Evolutionary conservation across 2,888 invertebrate genomes (phyloP), one percentile per base, ranked within the genome.

Genomic region (Sinohyriopsis cumingii): DNA sequence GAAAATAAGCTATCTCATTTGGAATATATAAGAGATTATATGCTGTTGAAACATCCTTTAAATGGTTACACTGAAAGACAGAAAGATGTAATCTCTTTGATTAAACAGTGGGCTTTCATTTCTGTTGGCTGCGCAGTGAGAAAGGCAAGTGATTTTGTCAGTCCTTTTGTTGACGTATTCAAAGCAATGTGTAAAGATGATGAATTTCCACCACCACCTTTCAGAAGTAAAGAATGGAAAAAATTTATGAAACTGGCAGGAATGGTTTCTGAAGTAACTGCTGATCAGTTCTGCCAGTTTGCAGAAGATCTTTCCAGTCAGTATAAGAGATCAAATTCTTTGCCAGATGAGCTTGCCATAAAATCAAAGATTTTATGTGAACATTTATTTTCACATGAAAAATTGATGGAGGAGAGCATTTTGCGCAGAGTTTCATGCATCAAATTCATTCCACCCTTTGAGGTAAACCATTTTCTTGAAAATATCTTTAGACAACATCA

Each of bases 111-210:
- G 12, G 57, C 55, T 6, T 69, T 72, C 22, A 69, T 75, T n/a
- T 20, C 22, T 12, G 60, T 62, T 45, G 72, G 76, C 55, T 80
- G 78, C 7, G 67, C 55, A 5, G 68, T 76, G 28, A 63, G 68
- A 56, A 67, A 65, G 25, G 84, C 81, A 5, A 65, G 59, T 54
- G 73, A 77, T 20, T 84, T 84, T 61, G 82, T 78, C 68, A 79
- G 82, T 66, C 78, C 77, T 0, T 66, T 76, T 18, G 73, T 77
- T 33, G 55, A 65, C 15, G 71, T 84, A 1, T 84, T 84, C 64
- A 56, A 64, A 19, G 68, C 71, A 22, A 82, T 85, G 82, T 72
- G 80, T n/a, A 59, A 77, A 24, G 63, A 67, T 20, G 63, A 73
- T 2, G 72, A 74, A 53, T 78, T 85, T 53, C 75, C 78, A 1